These are phyloP conservation scores for Erethizon dorsatum DNA, from an alignment of 2,797 vertebrate species.

Conservation along the genomic window DNA sequence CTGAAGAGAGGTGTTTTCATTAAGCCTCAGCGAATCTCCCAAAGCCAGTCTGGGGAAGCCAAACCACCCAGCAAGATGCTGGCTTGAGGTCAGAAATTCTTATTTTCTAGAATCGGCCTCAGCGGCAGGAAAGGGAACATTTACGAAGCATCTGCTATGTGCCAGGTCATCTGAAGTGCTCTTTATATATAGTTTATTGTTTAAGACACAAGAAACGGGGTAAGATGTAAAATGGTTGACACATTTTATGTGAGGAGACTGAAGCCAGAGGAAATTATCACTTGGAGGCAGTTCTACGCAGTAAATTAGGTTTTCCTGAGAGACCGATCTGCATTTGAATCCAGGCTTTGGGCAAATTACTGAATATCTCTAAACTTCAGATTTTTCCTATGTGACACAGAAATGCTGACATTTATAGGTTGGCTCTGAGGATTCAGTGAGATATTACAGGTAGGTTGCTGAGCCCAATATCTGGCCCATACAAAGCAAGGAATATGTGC, in stretches of 20 bases:
- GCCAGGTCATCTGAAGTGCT: not conserved
- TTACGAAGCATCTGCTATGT: conserved; percentile 31
- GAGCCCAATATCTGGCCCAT: not conserved
- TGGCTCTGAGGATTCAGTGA: not conserved
- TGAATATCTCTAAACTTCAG: conserved; percentile 9
- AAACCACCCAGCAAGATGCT: conserved; percentile 56
- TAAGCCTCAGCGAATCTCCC: not conserved
- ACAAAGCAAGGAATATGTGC: not conserved
- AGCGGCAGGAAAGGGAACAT: not conserved
- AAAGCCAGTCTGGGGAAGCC: conserved; percentile 25
- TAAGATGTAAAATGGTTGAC: not conserved
- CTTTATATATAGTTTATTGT: not conserved
- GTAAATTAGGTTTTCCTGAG: not conserved
- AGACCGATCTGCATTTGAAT: not conserved
- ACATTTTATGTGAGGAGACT: not conserved
- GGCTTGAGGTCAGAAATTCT: conserved; percentile 68
- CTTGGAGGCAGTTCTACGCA: not conserved
- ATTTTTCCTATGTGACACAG: not conserved
- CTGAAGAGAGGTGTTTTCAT: conserved; percentile 39
- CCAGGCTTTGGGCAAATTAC: not conserved
- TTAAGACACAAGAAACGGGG: conserved; percentile 5
- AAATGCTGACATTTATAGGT: not conserved
- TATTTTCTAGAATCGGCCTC: conserved; percentile 55
- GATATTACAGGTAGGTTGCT: not conserved
- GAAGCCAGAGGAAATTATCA: not conserved